A percentile compares a stretch with the other conserved stretches of the same genome.
Evolutionary conservation across 2,113 vertebrate species (phyloP).

Genomic region (chimpanzee (Pan troglodytes)): NHGRI_mPanTro3-v2.1_pri NC_072403.2:122662501-122663000

Average conservation of each 20-base stretch:
- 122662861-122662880: conserved; percentile 33
- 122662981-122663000: background rate
- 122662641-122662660: background rate
- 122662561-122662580: background rate
- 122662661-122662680: background rate
- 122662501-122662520: background rate
- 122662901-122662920: background rate
- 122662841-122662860: background rate
- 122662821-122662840: background rate
- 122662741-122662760: conserved; percentile 22
- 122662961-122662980: background rate
- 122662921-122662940: background rate
- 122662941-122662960: background rate
- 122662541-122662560: background rate
- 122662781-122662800: conserved; percentile 20
- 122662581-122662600: background rate
- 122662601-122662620: background rate
- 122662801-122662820: conserved; percentile 6
- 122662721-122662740: conserved; percentile 27
- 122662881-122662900: conserved; percentile 10
- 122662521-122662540: background rate
- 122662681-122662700: background rate
- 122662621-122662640: background rate
- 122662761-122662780: conserved; percentile 43
- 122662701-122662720: background rate